Evolutionary conservation across 1,140 invertebrate species (phyloP).

Genomic region (Trichonephila clavata): DNA sequence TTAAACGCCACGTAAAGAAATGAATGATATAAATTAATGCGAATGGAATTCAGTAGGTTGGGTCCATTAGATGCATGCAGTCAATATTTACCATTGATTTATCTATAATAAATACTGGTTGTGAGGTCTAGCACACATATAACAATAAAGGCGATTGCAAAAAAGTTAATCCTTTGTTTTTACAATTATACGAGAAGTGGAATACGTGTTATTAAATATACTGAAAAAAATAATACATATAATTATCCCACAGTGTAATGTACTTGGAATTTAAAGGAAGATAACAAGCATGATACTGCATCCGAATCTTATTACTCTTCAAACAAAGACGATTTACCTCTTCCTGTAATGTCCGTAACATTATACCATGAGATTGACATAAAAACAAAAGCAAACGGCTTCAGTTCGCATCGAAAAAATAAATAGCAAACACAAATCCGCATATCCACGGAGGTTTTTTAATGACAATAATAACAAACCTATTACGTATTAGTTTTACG

Average conservation of each 20-base stretch:
- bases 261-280: constrained; percentile 14
- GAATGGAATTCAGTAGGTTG: too few species aligned
- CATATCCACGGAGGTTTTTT: not conserved
- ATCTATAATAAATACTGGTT: not conserved
- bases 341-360: not conserved
- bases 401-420: not conserved
- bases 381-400: constrained; percentile 7
- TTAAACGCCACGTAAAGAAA: too few species aligned
- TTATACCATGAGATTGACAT: constrained; percentile 7
- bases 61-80: too few species aligned
- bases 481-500: constrained; percentile 43
- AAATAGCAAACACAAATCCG: not conserved
- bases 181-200: not conserved
- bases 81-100: too few species aligned
- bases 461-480: constrained; percentile 44
- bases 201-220: not conserved
- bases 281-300: constrained; percentile 23
- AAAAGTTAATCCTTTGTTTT: constrained; percentile 22
- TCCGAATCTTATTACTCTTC: not conserved
- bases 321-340: not conserved
- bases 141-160: not conserved
- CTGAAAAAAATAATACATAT: not conserved
- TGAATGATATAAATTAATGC: too few species aligned
- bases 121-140: not conserved
- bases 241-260: not conserved